These are phyloP conservation scores for Rhynchotus rufescens DNA, from an alignment of 2,797 vertebrate species.

Conservation along the genomic window DNA sequence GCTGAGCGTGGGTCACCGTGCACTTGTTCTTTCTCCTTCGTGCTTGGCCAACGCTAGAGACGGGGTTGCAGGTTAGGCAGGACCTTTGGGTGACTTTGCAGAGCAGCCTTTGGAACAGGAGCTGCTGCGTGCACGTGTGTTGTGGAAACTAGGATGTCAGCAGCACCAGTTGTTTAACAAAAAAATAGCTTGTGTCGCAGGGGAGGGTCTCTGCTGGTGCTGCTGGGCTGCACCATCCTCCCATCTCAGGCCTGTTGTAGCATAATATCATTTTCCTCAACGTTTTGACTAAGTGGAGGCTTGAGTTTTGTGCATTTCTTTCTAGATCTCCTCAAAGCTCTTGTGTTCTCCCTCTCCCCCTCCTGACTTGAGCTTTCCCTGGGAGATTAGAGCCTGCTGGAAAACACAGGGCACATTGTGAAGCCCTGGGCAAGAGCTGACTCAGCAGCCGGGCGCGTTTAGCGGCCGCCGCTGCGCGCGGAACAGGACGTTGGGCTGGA, in stretches of 20 bases:
- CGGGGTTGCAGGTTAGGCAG: background rate
- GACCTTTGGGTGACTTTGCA: background rate
- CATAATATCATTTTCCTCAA: background rate
- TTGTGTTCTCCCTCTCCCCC: background rate
- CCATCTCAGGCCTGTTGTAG: background rate
- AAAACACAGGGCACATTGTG: conserved; percentile 58
- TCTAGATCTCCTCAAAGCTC: background rate
- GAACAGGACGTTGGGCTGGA: conserved; percentile 52
- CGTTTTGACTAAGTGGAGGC: background rate
- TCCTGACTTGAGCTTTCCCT: background rate
- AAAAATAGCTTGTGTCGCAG: background rate
- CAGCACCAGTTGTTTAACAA: background rate
- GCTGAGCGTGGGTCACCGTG: background rate
- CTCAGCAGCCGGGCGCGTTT: background rate
- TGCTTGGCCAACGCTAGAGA: background rate
- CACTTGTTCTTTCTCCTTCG: background rate
- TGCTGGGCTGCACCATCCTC: background rate
- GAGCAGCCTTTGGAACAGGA: background rate
- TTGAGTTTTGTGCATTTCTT: background rate
- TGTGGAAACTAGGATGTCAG: background rate
- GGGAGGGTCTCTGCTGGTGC: background rate
- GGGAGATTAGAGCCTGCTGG: conserved; percentile 17
- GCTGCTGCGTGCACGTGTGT: accelerated
- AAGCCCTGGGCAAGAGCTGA: conserved; percentile 45
- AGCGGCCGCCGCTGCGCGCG: background rate